Base-by-base conservation (phyloP, 2,888 invertebrate species). In the Rhingia campestris region DNA sequence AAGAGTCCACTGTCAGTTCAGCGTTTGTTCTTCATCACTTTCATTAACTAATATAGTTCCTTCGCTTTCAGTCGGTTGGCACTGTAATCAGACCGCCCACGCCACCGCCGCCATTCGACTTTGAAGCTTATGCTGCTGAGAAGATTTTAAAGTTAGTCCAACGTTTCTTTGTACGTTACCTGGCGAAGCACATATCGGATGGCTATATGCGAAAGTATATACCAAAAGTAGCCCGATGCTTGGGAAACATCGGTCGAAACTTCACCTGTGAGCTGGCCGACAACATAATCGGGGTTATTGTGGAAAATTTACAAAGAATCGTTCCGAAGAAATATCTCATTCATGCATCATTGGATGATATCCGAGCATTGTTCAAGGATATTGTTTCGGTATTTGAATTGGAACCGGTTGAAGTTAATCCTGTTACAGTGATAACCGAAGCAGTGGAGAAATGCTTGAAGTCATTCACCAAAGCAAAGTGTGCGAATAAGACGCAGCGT, bases 261-360 rank as follows among this genome's bases (percentile, higher is more conserved):
- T 90, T 90, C 45, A 89, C 90, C 59, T 89, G 89, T 9, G 86
- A 87, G 3, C 87, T 90, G 33, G 89, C 89, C 2, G 90, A 91
- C 58, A 88, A 89, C 39, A 89, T 90, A 4, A 87, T 90, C 43
- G 89, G 88, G 22, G 90, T 89, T 63, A 87, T 91, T 9, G 88
- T 89, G 2, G 89, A 90, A 32, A 89, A 89, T 39, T 85, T 91
- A 54, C 88, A 89, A 81, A 87, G 86, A 3, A 88, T 91, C 74
- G 87, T 91, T 61, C 91, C 91, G 0, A 89, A 89, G 61, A 90
- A 91, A 58, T 90, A 90, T 74, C 86, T 90, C 3, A 86, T 89
- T 3, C 87, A 88, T 74, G 86, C 91, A 5, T 88, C 88, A 5
- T 87, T 88, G 10, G 87, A 89, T 3, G 89, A 90, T 63, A 76